Percentiles rank a stretch among this genome's conserved stretches.
phyloP scores from a whole-genome alignment of 2,888 invertebrate species.

The Melanostoma scalare region DNA sequence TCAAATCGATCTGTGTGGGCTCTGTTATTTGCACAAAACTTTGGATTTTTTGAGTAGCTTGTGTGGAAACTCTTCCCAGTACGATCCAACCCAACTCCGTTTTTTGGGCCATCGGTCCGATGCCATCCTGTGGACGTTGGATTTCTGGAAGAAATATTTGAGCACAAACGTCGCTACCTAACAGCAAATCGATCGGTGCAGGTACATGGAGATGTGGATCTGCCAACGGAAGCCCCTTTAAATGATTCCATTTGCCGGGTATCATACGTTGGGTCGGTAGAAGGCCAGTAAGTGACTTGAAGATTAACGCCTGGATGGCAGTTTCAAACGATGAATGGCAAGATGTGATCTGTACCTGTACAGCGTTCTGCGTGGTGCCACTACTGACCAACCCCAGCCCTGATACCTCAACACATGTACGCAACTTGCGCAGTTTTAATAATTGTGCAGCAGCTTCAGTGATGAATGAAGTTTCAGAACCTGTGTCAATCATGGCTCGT shows the following conservation, averaged over 20 bases:
- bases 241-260: not conserved
- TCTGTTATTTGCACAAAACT: not conserved
- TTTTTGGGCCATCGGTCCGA: not conserved
- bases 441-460: constrained; percentile 3
- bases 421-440: not conserved
- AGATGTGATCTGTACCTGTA: no score
- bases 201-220: constrained; percentile 3
- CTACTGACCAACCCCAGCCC: constrained; percentile 23
- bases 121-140: not conserved
- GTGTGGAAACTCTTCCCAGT: not conserved
- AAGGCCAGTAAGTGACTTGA: constrained; percentile 20
- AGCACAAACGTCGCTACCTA: not conserved
- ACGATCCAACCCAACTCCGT: not conserved
- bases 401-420: constrained; percentile 14
- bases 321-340: no score
- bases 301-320: not conserved
- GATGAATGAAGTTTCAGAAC: not conserved
- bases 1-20: not conserved
- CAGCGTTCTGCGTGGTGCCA: not conserved
- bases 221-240: not conserved
- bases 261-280: constrained; percentile 6
- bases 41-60: not conserved
- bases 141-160: constrained; percentile 4
- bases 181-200: not conserved
- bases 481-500: constrained; percentile 6